Evolutionary conservation across 1,140 invertebrate species (phyloP), one percentile per base, ranked within the genome.

Genomic region (Drosophila nigrodunni): DNA sequence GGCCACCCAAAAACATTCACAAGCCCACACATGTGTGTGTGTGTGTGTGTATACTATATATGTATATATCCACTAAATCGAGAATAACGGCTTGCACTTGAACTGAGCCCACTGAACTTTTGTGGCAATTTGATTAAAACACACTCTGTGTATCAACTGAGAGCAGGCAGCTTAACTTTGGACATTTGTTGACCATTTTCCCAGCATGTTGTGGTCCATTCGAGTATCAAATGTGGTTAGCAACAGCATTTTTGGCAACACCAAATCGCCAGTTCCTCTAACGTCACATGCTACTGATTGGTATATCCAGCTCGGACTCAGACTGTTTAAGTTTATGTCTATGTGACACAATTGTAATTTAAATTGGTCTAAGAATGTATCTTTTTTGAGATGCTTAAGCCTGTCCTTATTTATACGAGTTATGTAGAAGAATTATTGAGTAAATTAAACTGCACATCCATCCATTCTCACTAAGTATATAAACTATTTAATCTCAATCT

Each of bases 61-160:
- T 10, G 44, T 25, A 25, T 35, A 30, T 60, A 41, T 35, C 15
- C 30, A 54, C 50, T 44, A 71, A 71, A 71, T 71, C 59, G 73
- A 72, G 46, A 71, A 52, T 71, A 76, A 76, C 73, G 73, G 73
- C 73, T 76, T 75, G 72, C 72, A 75, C 73, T 75, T 75, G 74
- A 72, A 66, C 61, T 59, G 64, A 57, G 41, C 41, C 46, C 54
- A 70, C 50, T 35, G 39, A 67, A 68, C 70, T 74, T 62, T 47
- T 82, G 43, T 69, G 77, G 79, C 72, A 80, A 80, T 78, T 88
- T 83, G 80, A 88, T 87, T 89, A 82, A 83, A 83, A 78, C 49
- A 77, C 67, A 66, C 72, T 82, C 46, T 8, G 35, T 55, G 65
- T 58, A 67, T 66, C 55, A 59, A 47, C 61, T 39, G 13, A 37